Evolutionary conservation across 2,888 invertebrate species (phyloP).

Genomic region (Pachydiplax longipennis): DNA sequence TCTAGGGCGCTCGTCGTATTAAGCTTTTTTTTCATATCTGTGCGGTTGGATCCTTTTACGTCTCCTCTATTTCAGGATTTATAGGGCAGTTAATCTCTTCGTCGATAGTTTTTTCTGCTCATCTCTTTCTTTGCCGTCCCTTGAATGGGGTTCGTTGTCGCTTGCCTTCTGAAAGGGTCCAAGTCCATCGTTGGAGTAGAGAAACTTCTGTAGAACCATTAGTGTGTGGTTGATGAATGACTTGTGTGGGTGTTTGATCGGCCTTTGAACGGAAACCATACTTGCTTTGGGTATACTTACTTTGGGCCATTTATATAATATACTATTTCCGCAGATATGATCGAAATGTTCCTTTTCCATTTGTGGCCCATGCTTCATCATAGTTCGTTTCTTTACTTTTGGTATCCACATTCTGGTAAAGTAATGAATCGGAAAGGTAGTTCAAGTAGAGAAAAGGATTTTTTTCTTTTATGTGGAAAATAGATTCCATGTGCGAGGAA

Average conservation of each 20-base stretch:
- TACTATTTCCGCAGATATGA: no score
- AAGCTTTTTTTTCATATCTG: background rate
- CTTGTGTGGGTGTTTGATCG: background rate
- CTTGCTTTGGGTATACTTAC: no score
- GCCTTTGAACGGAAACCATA: background rate
- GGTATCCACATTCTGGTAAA: no score
- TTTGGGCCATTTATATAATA: no score
- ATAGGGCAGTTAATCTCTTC: background rate
- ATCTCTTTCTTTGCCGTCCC: background rate
- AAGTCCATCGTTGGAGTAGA: background rate
- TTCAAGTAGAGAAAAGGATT: no score
- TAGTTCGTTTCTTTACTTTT: no score
- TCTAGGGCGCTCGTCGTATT: background rate
- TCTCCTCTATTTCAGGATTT: background rate
- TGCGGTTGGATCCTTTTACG: background rate
- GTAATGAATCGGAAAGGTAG: no score
- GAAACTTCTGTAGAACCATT: background rate
- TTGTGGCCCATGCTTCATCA: no score
- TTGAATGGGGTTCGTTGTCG: background rate
- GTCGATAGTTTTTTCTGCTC: background rate
- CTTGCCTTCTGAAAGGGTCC: background rate
- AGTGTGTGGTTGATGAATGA: background rate
- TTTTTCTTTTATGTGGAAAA: no score
- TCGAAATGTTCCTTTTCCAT: no score
- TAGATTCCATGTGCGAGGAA: no score